Conservation (phyloP, 2,797 vertebrate genomes). For the Microtus agrestis region DNA sequence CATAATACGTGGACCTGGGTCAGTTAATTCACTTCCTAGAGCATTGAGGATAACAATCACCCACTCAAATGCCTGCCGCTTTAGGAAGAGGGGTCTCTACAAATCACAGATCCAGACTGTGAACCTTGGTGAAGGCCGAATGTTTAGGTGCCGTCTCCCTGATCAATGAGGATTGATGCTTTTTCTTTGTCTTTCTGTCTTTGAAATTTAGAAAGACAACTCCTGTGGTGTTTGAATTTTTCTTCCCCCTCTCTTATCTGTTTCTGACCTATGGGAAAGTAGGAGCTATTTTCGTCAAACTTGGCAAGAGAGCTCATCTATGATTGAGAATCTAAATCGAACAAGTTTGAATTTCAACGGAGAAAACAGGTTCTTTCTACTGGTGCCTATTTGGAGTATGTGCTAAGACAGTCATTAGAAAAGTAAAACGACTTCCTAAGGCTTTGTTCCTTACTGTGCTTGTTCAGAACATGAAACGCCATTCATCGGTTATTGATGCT, state of each 20-base stretch:
- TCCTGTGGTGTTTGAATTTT: background rate
- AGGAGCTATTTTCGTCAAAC: conserved; percentile 30
- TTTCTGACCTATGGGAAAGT: conserved; percentile 35
- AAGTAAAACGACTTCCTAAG: background rate
- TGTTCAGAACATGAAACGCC: conserved; percentile 53
- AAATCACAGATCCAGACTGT: background rate
- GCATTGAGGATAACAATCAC: background rate
- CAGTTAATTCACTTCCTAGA: background rate
- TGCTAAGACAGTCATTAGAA: background rate
- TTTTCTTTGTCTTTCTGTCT: conserved; percentile 25
- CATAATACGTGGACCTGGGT: background rate
- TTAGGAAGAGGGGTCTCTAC: conserved; percentile 48
- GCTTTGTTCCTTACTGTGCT: background rate
- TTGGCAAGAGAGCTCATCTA: background rate
- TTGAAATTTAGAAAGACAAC: conserved; percentile 45
- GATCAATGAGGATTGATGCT: background rate
- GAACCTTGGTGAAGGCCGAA: background rate
- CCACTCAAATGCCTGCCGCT: background rate
- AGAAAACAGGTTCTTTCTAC: background rate
- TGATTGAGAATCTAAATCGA: conserved; percentile 47
- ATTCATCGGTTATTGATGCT: background rate
- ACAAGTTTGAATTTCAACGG: background rate
- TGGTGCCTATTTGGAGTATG: background rate
- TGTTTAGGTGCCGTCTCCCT: background rate
- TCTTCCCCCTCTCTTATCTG: background rate